Base-by-base conservation (phyloP, 2,888 invertebrate genomes). In the Polydesmus complanatus region DNA sequence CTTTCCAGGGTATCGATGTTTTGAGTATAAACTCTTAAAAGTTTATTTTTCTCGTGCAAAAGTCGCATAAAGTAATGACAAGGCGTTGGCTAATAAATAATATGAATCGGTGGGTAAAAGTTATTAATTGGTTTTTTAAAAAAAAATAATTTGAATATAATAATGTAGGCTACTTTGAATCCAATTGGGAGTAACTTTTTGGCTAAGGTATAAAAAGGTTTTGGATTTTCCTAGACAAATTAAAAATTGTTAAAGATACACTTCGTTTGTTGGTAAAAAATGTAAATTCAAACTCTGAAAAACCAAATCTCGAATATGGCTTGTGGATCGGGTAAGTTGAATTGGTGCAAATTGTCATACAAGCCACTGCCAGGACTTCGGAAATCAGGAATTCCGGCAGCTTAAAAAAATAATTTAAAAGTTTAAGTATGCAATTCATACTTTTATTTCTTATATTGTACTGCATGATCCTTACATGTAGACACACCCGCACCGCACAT, bases 401-500 rank as follows among this genome's bases (percentile, higher is more conserved):
- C 90, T 90, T 72, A 62, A 79, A 72, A n/a, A n/a, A n/a, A n/a
- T n/a, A n/a, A n/a, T 62, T 62, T 58, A 59, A 61, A 26, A 62
- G 62, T 53, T 56, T 61, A 58, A 58, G 19, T 50, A 27, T 22
- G 54, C 8, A 47, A 37, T 27, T 22, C 25, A 37, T n/a, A n/a
- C n/a, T n/a, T n/a, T n/a, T n/a, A n/a, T n/a, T n/a, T n/a, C n/a
- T n/a, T n/a, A n/a, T n/a, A n/a, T n/a, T n/a, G n/a, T n/a, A 47
- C n/a, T 50, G 58, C 61, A 14, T 58, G 27, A 37, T 52, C 79
- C 83, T 82, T 79, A 92, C 92, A 87, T 54, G 96, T 97, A 1
- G 94, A 95, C 70, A 97, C 93, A 57, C 96, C 96, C 67, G 96
- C 96, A 63, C 96, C 96, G 63, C 92, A 86, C 83, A 97, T 84